Evolutionary conservation across 23 tunicate species (phyloP).

Genomic region (Halocynthia aurantium): DNA sequence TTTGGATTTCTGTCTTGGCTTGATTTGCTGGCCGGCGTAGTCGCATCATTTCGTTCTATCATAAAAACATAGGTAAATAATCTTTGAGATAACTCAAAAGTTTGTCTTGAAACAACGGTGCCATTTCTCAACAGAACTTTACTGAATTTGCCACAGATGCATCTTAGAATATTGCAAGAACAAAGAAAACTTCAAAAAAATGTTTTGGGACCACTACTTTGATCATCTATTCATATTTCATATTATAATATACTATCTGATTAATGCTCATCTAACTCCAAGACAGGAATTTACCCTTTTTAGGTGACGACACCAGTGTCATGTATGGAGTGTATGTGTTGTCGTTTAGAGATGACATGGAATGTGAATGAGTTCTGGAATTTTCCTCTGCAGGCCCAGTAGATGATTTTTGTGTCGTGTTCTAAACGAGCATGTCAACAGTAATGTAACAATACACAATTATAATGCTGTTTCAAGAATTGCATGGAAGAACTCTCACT

Average conservation of each 20-base stretch:
- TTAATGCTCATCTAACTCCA: no score
- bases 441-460: neutral
- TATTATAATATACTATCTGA: no score
- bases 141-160: no score
- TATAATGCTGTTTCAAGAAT: neutral
- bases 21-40: no score
- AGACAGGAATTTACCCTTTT: no score
- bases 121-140: no score
- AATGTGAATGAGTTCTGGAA: constrained; percentile 5
- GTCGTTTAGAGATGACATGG: neutral
- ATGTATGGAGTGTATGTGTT: constrained; percentile 11
- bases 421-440: neutral
- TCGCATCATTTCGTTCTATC: no score
- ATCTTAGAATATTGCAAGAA: no score
- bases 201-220: no score
- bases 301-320: constrained; percentile 15
- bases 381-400: neutral
- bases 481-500: neutral
- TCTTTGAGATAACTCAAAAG: neutral
- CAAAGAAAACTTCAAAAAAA: no score
- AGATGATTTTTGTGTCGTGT: neutral
- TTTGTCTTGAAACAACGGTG: neutral
- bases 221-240: no score
- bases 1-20: neutral
- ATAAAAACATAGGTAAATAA: neutral